Conservation (phyloP, 2,888 invertebrate species). For the Lathronympha strigana region DNA sequence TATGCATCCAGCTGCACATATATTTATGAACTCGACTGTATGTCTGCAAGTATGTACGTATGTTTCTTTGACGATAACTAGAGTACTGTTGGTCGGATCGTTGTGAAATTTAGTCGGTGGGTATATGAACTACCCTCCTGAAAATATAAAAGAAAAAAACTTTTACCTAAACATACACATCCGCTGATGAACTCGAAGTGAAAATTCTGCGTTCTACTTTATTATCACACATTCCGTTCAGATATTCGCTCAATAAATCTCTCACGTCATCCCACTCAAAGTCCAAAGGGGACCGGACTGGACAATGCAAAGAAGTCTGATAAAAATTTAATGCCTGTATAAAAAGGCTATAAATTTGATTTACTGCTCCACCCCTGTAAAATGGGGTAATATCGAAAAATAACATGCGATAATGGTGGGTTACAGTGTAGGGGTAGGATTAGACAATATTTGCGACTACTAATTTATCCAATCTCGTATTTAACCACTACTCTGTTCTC, state of each 20-base stretch:
- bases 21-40: too few species aligned
- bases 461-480: not conserved
- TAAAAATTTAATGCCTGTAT: constrained; percentile 83
- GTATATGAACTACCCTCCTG: too few species aligned
- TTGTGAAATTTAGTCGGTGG: too few species aligned
- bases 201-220: constrained; percentile 10
- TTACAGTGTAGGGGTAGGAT: constrained; percentile 71
- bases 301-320: constrained; percentile 81
- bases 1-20: too few species aligned
- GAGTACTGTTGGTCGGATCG: too few species aligned
- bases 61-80: too few species aligned
- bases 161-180: too few species aligned
- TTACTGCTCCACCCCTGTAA: constrained; percentile 74
- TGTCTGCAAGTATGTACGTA: too few species aligned
- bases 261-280: constrained; percentile 55
- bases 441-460: constrained; percentile 63
- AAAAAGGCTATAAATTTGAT: constrained; percentile 84
- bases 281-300: constrained; percentile 66
- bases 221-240: constrained; percentile 15
- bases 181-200: not conserved
- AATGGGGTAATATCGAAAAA: constrained; percentile 82
- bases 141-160: too few species aligned
- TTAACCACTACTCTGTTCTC: not conserved
- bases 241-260: constrained; percentile 46
- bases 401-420: constrained; percentile 80